Percentiles rank a stretch among this genome's conserved stretches.
phyloP scores from a whole-genome alignment of 1,140 invertebrate species.

The Camponotus floridanus region DNA sequence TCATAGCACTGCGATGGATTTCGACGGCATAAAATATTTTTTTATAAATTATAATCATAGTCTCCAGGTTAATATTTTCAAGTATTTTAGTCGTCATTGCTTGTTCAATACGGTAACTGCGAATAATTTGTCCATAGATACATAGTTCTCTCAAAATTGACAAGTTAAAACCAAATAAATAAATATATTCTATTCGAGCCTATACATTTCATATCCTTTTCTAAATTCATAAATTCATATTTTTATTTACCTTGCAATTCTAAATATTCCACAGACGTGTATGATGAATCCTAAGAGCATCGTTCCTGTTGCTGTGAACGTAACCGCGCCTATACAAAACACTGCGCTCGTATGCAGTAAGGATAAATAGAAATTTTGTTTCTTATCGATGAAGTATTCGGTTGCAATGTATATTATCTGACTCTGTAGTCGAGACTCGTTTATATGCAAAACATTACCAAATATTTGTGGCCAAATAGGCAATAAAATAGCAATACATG shows the following conservation, averaged over 20 bases:
- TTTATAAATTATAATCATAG: not conserved
- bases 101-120: constrained; percentile 26
- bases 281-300: not conserved
- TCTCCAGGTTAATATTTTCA: not conserved
- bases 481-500: not conserved
- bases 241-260: not conserved
- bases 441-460: not conserved
- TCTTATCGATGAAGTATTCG: constrained; percentile 6
- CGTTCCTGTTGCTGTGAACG: not conserved
- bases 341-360: not conserved
- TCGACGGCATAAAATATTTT: constrained; percentile 25
- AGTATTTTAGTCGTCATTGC: not conserved
- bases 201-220: not conserved
- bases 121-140: not conserved
- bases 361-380: constrained; percentile 3
- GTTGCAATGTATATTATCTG: not conserved
- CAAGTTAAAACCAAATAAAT: too few relatives aligned
- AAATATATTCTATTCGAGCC: too few relatives aligned
- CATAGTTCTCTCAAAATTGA: not conserved
- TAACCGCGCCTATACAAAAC: not conserved
- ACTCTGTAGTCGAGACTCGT: not conserved
- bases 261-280: constrained; percentile 24
- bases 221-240: not conserved
- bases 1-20: constrained; percentile 25
- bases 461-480: not conserved